phyloP scores from a whole-genome alignment of 2,888 invertebrate species.

The Lepidocyrtinus sp. region DNA sequence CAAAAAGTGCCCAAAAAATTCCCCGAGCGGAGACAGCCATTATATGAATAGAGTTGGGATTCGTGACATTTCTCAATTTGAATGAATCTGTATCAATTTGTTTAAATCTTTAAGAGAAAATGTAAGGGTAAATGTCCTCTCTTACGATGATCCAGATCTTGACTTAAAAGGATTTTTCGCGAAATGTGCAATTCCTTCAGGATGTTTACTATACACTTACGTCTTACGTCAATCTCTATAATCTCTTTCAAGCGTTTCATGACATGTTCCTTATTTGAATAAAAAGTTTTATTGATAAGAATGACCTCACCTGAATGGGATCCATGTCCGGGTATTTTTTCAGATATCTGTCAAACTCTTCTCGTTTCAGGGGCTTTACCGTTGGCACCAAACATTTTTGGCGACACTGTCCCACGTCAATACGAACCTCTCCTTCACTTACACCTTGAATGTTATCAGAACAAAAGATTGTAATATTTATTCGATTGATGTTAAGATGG shows the following conservation, averaged over 20 bases:
- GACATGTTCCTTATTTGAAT: slow-evolving; percentile 1
- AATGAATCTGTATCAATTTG: too few species aligned
- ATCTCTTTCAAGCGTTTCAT: too few species aligned
- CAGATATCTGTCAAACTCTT: slow-evolving; percentile 66
- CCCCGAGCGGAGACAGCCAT: too few species aligned
- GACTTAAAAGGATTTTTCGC: too few species aligned
- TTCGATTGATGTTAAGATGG: background rate
- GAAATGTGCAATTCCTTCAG: too few species aligned
- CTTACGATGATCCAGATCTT: too few species aligned
- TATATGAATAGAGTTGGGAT: too few species aligned
- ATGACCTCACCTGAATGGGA: slow-evolving; percentile 64
- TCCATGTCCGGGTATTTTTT: slow-evolving; percentile 67
- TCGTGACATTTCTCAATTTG: too few species aligned
- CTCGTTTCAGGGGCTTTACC: slow-evolving; percentile 62
- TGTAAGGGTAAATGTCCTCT: too few species aligned
- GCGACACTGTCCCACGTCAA: slow-evolving; percentile 66
- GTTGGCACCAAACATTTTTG: slow-evolving; percentile 57
- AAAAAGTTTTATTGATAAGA: background rate
- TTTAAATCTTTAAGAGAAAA: too few species aligned
- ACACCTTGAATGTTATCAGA: slow-evolving; percentile 61
- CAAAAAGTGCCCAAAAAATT: slow-evolving; percentile 2
- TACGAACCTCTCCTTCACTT: slow-evolving; percentile 59
- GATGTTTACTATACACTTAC: too few species aligned
- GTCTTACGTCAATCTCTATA: too few species aligned
- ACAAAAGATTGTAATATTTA: slow-evolving; percentile 12